Conservation (phyloP, 2,113 vertebrate genomes). For the Amphiprion ocellaris region DNA sequence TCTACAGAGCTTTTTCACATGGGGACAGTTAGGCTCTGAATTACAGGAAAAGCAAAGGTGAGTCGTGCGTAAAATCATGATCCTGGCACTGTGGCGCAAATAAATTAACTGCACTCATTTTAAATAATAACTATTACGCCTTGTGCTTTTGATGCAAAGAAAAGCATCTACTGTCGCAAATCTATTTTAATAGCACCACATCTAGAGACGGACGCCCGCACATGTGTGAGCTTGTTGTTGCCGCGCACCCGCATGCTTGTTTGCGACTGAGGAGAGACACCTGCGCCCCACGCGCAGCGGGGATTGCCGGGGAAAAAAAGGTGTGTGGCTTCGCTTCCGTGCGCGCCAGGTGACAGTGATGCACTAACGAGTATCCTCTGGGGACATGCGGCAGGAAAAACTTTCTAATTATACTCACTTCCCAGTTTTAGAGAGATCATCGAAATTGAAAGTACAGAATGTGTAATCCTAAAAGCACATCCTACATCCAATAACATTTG, state of each 20-base stretch:
- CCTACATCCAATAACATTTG: too few species aligned
- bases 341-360: conserved; percentile 66
- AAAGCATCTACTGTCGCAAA: too few species aligned
- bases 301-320: conserved; percentile 44
- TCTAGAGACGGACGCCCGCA: conserved; percentile 18
- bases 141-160: too few species aligned
- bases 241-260: conserved; percentile 61
- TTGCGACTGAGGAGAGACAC: conserved; percentile 78
- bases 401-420: conserved; percentile 45
- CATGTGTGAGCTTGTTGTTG: conserved; percentile 22
- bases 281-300: conserved; percentile 75
- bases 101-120: too few species aligned
- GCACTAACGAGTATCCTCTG: conserved; percentile 38
- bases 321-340: conserved; percentile 7
- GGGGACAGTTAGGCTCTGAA: too few species aligned
- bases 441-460: too few species aligned
- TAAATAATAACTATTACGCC: too few species aligned
- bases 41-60: too few species aligned
- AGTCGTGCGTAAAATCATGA: too few species aligned
- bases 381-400: conserved; percentile 44
- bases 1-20: not conserved
- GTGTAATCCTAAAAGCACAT: too few species aligned
- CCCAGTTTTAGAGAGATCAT: not conserved
- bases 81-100: too few species aligned
- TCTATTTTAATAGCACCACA: too few species aligned